These are phyloP conservation scores for Drosophila asahinai DNA, from an alignment of 1,140 invertebrate species.

Conservation along the genomic window DNA sequence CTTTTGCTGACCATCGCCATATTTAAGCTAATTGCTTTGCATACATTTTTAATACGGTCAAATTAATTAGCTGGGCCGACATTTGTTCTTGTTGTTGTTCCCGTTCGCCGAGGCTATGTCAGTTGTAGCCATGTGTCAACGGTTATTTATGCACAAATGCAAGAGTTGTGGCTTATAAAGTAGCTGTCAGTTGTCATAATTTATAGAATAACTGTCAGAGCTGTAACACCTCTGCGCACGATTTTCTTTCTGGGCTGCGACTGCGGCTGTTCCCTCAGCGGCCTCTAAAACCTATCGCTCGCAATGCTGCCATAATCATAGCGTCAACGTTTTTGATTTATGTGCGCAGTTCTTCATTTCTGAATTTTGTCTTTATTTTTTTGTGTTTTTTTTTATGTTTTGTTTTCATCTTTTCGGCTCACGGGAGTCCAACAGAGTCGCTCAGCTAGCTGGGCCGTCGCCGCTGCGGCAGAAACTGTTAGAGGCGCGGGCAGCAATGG, in stretches of 20 bases:
- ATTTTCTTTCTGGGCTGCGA: slow-evolving; percentile 53
- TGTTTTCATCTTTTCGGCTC: slow-evolving; percentile 53
- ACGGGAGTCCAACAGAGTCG: slow-evolving; percentile 42
- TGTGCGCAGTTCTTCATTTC: slow-evolving; percentile 63
- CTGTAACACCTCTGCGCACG: slow-evolving; percentile 76
- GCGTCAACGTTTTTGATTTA: slow-evolving; percentile 81
- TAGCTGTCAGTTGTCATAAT: slow-evolving; percentile 84
- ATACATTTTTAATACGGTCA: slow-evolving; percentile 75
- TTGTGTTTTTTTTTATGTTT: slow-evolving; percentile 25
- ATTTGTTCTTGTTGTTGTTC: slow-evolving; percentile 35
- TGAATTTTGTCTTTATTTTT: slow-evolving; percentile 59
- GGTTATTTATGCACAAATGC: slow-evolving; percentile 74
- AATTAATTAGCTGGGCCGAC: slow-evolving; percentile 65
- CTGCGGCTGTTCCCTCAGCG: slow-evolving; percentile 51
- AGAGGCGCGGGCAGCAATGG: slow-evolving; percentile 38
- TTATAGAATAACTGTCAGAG: slow-evolving; percentile 82
- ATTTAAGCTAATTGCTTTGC: slow-evolving; percentile 78
- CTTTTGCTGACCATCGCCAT: slow-evolving; percentile 54
- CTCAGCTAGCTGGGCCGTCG: slow-evolving; percentile 24
- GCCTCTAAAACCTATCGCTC: slow-evolving; percentile 61
- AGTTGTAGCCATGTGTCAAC: slow-evolving; percentile 54
- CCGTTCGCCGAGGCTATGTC: slow-evolving; percentile 11
- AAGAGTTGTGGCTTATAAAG: slow-evolving; percentile 82
- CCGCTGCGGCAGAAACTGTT: slow-evolving; percentile 44
- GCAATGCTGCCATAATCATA: slow-evolving; percentile 72